Percentiles rank a stretch among this genome's conserved stretches.
Evolutionary conservation across 1,140 invertebrate genomes (phyloP).

Genomic region (Dendrolimus kikuchii): DNA sequence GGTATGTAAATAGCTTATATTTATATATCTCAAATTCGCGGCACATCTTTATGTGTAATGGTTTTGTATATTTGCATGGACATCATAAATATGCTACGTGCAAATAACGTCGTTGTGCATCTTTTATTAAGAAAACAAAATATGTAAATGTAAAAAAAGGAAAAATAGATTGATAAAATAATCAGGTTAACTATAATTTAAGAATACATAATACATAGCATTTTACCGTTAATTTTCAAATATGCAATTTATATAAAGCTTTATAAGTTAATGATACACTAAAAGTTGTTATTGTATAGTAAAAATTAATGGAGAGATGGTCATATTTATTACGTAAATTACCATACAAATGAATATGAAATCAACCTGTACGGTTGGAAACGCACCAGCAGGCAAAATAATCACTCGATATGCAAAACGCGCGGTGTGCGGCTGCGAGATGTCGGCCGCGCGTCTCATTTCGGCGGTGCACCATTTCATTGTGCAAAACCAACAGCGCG

Average conservation of each 20-base stretch:
- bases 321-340: conserved; percentile 20
- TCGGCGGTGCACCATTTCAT: conserved; percentile 37
- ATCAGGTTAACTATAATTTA: no score
- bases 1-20: no score
- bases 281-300: no score
- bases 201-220: no score
- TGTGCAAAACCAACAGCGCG: conserved; percentile 40
- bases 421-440: conserved; percentile 7
- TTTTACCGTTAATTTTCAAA: no score
- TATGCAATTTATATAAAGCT: no score
- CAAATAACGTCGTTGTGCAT: no score
- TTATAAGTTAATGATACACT: no score
- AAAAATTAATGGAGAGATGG: not conserved
- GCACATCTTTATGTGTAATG: no score
- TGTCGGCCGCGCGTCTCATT: conserved; percentile 29
- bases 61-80: no score
- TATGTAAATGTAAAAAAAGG: not conserved
- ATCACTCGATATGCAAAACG: conserved; percentile 45
- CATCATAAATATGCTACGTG: no score
- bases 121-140: conserved; percentile 8
- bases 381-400: conserved; percentile 38
- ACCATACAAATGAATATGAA: conserved; percentile 30
- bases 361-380: conserved; percentile 19
- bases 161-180: not conserved
- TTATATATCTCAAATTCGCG: no score